Evolutionary conservation across 2,888 invertebrate genomes (phyloP), one percentile per base, ranked within the genome.

Genomic region (Cheilosia pagana): DNA sequence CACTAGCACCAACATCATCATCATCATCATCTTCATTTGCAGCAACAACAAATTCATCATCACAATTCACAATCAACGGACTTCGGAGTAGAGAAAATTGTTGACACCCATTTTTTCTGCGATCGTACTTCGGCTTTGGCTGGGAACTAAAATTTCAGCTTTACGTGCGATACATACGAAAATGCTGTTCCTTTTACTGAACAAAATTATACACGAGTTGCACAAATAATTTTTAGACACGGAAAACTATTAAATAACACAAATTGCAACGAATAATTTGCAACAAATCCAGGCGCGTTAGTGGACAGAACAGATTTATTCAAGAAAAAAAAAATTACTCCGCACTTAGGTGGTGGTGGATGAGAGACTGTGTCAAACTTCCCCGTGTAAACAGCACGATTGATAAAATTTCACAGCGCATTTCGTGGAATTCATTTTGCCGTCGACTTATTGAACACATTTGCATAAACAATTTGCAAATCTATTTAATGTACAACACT

Each of bases 21-120:
- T 53, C 63, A 76, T 76, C 62, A 57, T 83, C 59, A 48, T 71
- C 77, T 62, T 70, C 70, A 60, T 14, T 57, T 55, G 63, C 53
- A 60, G 19, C 57, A 78, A 70, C 70, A 57, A 72, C 63, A 57
- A 75, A 78, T 68, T 74, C 79, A 79, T 83, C 83, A 83, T 63
- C 83, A 71, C 41, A 53, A 85, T 71, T 65, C 75, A 76, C 81
- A 65, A 57, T 63, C 71, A 71, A 81, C 81, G 76, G 57, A 72
- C 76, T 77, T 68, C 76, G 63, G 81, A 86, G 81, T 86, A 86
- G 86, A 86, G 86, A 86, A 86, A 86, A 86, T 86, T 81, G 86
- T 86, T 86, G 86, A 86, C 86, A 86, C 86, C 86, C 86, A 86
- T 86, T 86, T 86, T 83, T 86, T 81, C 79, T 76, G 67, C 83